Evolutionary conservation across 2,888 invertebrate genomes (phyloP), one percentile per base, ranked within the genome.

Genomic region (Apoderus coryli): DNA sequence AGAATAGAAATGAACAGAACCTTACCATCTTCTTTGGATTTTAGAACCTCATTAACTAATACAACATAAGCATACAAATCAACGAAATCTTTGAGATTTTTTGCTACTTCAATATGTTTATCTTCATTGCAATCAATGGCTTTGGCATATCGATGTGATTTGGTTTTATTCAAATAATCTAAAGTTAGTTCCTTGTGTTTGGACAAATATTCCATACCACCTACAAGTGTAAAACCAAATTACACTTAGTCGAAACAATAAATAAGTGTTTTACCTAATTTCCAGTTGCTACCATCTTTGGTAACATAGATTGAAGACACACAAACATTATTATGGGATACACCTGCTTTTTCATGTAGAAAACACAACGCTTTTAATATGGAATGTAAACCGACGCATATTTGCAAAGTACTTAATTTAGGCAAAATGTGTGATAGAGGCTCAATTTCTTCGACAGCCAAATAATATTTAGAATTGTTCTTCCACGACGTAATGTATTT

Each of bases 241-340:
- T n/a, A n/a, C n/a, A n/a, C n/a, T n/a, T n/a, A n/a, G n/a, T n/a
- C n/a, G n/a, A n/a, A n/a, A n/a, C n/a, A n/a, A n/a, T n/a, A n/a
- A n/a, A n/a, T n/a, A n/a, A n/a, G n/a, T n/a, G n/a, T n/a, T n/a
- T n/a, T n/a, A n/a, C n/a, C 85, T 15, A 90, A 63, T 50, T 84
- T 82, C 90, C 90, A 90, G n/a, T n/a, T n/a, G 34, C 71, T 72
- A 1, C 88, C 86, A 59, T 86, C 82, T 10, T 70, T 68, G 14
- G 79, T 75, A 4, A 89, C 74, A 60, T 82, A 90, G 36, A 90
- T 67, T 3, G 86, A 75, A 39, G 78, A 69, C 41, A 69, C 60
- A 52, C 81, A 75, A 4, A 90, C 64, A 60, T 89, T 89, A 41
- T 89, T 81, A 56, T 90, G 90, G 4, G 82, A 76, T 37, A 75